Percentiles rank a stretch among this genome's conserved stretches.
Conservation (phyloP, 2,113 vertebrate genomes). For the Salvelinus sp. region DNA sequence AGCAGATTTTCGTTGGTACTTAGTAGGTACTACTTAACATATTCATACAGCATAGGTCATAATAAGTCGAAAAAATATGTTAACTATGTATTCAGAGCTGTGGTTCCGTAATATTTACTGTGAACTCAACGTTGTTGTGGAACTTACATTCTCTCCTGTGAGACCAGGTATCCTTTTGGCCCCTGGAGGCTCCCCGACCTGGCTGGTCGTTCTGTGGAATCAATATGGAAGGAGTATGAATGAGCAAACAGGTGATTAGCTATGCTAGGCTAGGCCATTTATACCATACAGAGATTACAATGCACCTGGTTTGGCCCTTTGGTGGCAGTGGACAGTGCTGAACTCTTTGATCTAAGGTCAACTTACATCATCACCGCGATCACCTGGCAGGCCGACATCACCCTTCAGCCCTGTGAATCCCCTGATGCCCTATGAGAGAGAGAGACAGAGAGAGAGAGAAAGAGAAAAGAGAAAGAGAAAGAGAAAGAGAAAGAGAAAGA, state of each 20-base stretch:
- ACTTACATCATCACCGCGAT: slow-evolving; percentile 39
- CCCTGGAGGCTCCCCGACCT: slow-evolving; percentile 32
- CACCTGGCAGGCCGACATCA: slow-evolving; percentile 31
- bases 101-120: neutral
- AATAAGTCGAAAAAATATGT: neutral
- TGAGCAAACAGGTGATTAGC: neutral
- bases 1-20: neutral
- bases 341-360: too few species aligned
- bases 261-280: neutral
- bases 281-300: neutral
- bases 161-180: slow-evolving; percentile 39
- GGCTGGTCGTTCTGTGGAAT: slow-evolving; percentile 25
- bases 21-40: neutral
- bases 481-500: too few species aligned
- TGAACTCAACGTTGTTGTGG: neutral
- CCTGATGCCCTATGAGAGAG: neutral
- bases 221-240: neutral
- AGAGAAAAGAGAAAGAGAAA: neutral
- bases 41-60: neutral
- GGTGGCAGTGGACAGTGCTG: neutral
- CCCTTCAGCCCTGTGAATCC: slow-evolving; percentile 35
- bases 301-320: neutral
- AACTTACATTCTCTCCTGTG: slow-evolving; percentile 33
- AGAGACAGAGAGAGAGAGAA: neutral
- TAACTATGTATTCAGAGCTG: neutral